Percentiles rank a stretch among this genome's conserved stretches.
These are phyloP conservation scores for Lepus timidus DNA, from an alignment of 2,113 vertebrate genomes.

Conservation along the genomic window DNA sequence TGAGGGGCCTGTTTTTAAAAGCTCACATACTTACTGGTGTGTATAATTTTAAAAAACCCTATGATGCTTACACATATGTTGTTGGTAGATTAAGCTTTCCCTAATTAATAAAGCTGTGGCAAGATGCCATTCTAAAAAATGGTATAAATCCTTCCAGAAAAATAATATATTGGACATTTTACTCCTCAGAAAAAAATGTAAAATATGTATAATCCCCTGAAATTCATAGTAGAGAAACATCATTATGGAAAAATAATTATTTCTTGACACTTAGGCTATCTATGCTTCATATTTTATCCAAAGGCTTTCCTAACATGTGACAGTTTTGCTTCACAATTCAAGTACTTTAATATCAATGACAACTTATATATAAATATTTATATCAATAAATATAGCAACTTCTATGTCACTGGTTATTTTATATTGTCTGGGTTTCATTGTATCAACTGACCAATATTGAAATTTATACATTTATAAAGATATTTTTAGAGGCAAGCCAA, in stretches of 20 bases:
- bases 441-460: neutral
- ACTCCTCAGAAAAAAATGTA: constrained; percentile 7
- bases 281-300: neutral
- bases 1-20: constrained; percentile 59
- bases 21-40: constrained; percentile 44
- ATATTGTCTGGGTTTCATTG: neutral
- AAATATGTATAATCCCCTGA: constrained; percentile 18
- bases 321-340: constrained; percentile 42
- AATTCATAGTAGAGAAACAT: constrained; percentile 47
- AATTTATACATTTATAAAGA: constrained; percentile 18
- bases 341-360: constrained; percentile 60
- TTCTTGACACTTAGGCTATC: constrained; percentile 60
- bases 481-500: neutral
- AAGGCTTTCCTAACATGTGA: neutral
- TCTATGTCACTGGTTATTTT: neutral
- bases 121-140: constrained; percentile 36
- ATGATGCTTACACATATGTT: constrained; percentile 21
- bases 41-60: constrained; percentile 52
- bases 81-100: constrained; percentile 51
- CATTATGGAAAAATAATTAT: constrained; percentile 56
- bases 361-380: constrained; percentile 20
- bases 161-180: constrained; percentile 18
- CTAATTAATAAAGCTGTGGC: constrained; percentile 57
- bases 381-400: neutral
- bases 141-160: constrained; percentile 34